Evolutionary conservation across 2,888 invertebrate species (phyloP).

Genomic region (Callosobruchus maculatus): DNA sequence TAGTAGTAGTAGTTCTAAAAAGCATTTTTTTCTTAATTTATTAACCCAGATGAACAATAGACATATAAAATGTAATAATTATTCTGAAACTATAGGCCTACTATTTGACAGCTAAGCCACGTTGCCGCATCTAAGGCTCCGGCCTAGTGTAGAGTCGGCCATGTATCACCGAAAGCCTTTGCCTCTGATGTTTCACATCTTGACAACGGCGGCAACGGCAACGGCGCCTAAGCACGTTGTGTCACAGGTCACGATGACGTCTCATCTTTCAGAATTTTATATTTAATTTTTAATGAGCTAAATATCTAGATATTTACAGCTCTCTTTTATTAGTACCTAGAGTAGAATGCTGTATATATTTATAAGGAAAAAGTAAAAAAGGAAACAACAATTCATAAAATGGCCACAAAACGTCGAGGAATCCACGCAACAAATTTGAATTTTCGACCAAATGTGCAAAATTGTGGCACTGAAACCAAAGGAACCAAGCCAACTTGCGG

Average conservation of each 20-base stretch:
- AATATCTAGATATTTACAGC: background rate
- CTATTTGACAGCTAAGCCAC: too few relatives aligned
- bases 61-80: too few relatives aligned
- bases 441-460: conserved; percentile 53
- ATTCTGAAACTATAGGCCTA: too few relatives aligned
- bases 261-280: background rate
- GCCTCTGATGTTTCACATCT: too few relatives aligned
- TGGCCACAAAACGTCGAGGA: conserved; percentile 32
- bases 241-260: background rate
- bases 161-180: too few relatives aligned
- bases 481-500: conserved; percentile 82
- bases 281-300: background rate
- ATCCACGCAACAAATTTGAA: conserved; percentile 51
- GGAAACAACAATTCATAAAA: background rate
- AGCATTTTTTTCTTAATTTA: too few relatives aligned
- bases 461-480: conserved; percentile 47
- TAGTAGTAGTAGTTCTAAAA: too few relatives aligned
- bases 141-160: too few relatives aligned
- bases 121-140: too few relatives aligned
- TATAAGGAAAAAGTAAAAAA: background rate
- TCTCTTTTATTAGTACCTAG: background rate
- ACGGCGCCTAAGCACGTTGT: background rate
- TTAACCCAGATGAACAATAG: too few relatives aligned
- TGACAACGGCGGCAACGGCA: too few relatives aligned
- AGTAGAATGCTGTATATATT: background rate